Evolutionary conservation across 2,888 invertebrate genomes (phyloP), one percentile per base, ranked within the genome.

Genomic region (Argynnis bischoffii): DNA sequence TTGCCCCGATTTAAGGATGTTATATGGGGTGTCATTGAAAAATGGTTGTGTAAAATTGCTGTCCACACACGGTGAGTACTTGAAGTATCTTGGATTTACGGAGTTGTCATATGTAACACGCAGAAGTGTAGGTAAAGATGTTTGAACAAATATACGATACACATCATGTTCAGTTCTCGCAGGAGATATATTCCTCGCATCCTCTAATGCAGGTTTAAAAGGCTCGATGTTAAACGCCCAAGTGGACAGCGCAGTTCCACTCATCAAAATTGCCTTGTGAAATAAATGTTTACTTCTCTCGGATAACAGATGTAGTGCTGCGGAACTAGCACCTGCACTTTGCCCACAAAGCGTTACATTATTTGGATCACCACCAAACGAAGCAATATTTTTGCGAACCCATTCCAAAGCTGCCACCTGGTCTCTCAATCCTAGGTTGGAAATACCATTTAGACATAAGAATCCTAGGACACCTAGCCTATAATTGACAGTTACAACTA

Each of bases 321-420:
- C 85, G 0, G 88, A 77, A n/a, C 84, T 81, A 0, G 86, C 87
- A 0, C 92, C 92, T 0, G 92, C 90, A 53, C 92, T 92, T 51
- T 92, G 90, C 0, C 92, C 92, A 26, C 85, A 86, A 53, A 92
- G 70, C 0, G 90, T 91, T 2, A 92, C 90, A 66, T 91, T 91
- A 14, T 90, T 88, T 0, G 90, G 89, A 70, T 92, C 92, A 51
- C 92, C 92, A 1, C 90, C 90, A 64, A 92, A 92, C 1, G 84
- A 83, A 1, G 80, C 78, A 64, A 92, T 91, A 66, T 92, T 92
- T 46, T 75, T 81, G 50, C 75, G 79, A n/a, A 92, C 80, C 92
- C 92, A 92, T 74, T 81, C 84, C 5, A 92, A 76, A 11, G 92
- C 91, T 6, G 88, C 90, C 8, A 86, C 81, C 70, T 92, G 92